Conservation (phyloP, 1,140 invertebrate genomes). For the Zeugodacus cucurbitae region DNA sequence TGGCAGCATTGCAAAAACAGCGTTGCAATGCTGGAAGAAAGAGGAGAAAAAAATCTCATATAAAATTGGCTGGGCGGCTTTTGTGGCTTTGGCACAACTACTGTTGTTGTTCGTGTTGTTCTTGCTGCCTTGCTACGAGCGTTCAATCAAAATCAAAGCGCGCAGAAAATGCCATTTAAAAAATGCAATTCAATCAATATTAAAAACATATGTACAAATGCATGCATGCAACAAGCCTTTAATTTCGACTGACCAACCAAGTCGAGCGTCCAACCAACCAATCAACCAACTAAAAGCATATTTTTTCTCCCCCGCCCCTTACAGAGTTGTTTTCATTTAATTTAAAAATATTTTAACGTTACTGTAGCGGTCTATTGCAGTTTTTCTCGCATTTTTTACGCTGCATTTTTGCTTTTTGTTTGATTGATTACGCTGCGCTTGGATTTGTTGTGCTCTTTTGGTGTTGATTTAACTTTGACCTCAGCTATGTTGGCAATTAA, state of each 20-base stretch:
- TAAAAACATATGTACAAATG: constrained; percentile 6
- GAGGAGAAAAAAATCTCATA: background rate
- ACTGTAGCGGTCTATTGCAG: background rate
- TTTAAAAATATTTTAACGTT: constrained; percentile 26
- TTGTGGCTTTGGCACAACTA: background rate
- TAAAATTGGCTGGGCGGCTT: constrained; percentile 21
- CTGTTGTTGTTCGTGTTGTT: background rate
- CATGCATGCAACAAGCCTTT: constrained; percentile 20
- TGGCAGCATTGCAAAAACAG: constrained; percentile 12
- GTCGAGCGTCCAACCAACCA: constrained; percentile 3
- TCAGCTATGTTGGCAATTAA: constrained; percentile 32
- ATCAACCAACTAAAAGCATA: constrained; percentile 32
- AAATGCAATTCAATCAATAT: constrained; percentile 36
- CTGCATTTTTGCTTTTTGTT: constrained; percentile 26
- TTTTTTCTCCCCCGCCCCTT: constrained; percentile 5
- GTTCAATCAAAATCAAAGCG: constrained; percentile 9
- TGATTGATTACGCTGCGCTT: constrained; percentile 21
- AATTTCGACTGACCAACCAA: constrained; percentile 20
- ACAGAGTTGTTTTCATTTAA: constrained; percentile 13
- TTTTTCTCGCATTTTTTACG: background rate
- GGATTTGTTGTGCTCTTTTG: constrained; percentile 14
- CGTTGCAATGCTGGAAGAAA: background rate
- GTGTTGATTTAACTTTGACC: constrained; percentile 39
- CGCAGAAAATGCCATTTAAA: constrained; percentile 8
- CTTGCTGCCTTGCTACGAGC: background rate